Percentiles rank a stretch among this genome's conserved stretches.
Conservation (phyloP, 2,888 invertebrate species). For the Folsomia candida region DNA sequence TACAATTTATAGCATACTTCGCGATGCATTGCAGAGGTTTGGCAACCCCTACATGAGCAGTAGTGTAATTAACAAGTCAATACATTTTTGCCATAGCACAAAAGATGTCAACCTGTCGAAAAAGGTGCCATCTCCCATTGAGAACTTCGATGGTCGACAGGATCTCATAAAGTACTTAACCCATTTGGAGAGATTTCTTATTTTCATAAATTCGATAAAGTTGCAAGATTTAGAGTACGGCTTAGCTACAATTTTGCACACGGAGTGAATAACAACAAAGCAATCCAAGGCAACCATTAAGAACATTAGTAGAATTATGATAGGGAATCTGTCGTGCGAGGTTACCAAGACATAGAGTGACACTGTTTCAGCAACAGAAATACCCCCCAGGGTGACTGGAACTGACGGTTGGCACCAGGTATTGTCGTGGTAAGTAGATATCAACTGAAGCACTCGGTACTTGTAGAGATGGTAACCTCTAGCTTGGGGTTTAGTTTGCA, state of each 20-base stretch:
- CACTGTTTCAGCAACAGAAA: neutral
- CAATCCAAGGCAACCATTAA: neutral
- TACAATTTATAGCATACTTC: too few species aligned
- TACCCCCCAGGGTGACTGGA: neutral
- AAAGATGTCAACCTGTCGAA: neutral
- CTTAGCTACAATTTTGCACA: neutral
- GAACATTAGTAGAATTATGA: neutral
- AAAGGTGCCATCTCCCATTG: neutral
- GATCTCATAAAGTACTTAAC: neutral
- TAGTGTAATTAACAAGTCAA: too few species aligned
- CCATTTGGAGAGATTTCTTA: neutral
- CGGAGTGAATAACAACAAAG: neutral
- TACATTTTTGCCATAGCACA: neutral
- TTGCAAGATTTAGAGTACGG: neutral
- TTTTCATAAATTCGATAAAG: neutral
- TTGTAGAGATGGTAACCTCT: too few species aligned
- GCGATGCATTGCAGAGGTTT: too few species aligned
- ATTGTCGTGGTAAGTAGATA: neutral
- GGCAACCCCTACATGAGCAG: neutral
- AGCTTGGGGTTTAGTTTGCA: too few species aligned
- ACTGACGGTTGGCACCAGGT: neutral
- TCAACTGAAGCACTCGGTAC: neutral
- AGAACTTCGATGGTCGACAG: neutral
- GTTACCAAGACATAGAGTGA: neutral
- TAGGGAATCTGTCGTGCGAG: neutral